phyloP scores from a whole-genome alignment of 2,797 vertebrate genomes.

The Lepidocolaptes lacrymiger region DNA sequence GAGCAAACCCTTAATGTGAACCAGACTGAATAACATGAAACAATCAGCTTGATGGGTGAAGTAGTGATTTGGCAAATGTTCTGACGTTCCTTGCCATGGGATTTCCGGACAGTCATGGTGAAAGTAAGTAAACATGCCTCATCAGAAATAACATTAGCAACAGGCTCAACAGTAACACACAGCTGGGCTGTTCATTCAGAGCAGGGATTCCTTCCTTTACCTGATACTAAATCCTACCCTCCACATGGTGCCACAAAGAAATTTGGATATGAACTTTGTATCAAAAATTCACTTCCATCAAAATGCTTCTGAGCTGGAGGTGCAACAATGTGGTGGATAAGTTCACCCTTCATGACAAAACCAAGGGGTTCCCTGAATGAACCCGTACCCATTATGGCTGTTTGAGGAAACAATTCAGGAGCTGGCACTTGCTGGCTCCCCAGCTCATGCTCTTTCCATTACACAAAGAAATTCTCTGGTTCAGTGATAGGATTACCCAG shows the following conservation, averaged over 20 bases:
- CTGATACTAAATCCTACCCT: neutral
- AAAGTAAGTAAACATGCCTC: constrained; percentile 52
- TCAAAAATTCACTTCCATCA: neutral
- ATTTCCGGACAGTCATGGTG: constrained; percentile 47
- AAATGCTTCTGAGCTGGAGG: neutral
- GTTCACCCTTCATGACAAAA: neutral
- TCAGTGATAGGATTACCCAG: neutral
- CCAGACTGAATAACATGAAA: constrained; percentile 11
- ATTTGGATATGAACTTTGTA: neutral
- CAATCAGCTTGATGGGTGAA: constrained; percentile 56
- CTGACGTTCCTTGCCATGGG: constrained; percentile 42
- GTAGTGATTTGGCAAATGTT: constrained; percentile 56
- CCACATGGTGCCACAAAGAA: neutral
- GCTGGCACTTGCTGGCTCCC: neutral
- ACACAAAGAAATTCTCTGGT: neutral
- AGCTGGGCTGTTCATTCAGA: neutral
- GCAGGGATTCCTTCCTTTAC: neutral
- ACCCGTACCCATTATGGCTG: neutral
- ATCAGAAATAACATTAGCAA: constrained; percentile 31
- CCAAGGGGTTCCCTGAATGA: neutral
- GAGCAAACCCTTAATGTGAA: constrained; percentile 57
- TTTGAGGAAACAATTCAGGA: neutral
- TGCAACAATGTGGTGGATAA: neutral
- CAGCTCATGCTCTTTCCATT: neutral
- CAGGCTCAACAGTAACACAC: neutral